Evolutionary conservation across 2,113 vertebrate genomes (phyloP).

Genomic region (Tinamus guttatus): DNA sequence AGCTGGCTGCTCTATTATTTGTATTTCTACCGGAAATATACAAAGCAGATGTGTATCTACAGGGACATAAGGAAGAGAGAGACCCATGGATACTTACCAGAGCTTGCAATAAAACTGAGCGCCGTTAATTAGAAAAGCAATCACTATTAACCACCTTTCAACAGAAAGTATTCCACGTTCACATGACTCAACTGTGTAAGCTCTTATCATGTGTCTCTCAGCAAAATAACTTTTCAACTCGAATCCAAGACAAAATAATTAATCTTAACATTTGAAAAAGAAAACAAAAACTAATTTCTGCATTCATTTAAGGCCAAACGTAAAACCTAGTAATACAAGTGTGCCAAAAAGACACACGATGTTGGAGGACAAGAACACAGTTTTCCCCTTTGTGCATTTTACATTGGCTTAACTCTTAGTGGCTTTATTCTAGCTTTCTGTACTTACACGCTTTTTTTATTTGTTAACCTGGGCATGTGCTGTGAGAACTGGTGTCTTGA

Average conservation of each 20-base stretch:
- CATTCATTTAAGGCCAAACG: neutral
- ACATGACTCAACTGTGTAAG: neutral
- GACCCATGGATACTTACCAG: constrained; percentile 7
- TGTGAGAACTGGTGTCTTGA: neutral
- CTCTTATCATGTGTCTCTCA: neutral
- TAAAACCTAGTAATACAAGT: neutral
- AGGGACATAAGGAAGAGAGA: neutral
- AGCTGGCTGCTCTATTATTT: neutral
- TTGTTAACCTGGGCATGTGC: neutral
- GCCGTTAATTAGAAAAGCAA: neutral
- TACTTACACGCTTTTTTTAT: neutral
- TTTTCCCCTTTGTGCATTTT: neutral
- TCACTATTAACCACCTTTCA: neutral
- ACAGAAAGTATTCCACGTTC: neutral
- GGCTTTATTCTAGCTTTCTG: neutral
- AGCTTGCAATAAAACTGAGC: neutral
- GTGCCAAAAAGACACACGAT: neutral
- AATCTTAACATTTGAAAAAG: neutral
- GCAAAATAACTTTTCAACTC: neutral
- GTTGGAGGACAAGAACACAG: neutral
- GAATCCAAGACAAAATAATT: neutral
- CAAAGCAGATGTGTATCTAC: neutral
- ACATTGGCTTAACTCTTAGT: neutral
- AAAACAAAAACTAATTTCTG: neutral
- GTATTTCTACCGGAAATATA: neutral